Evolutionary conservation across 2,113 vertebrate species (phyloP).

Genomic region (Lycocorax pyrrhopterus): DNA sequence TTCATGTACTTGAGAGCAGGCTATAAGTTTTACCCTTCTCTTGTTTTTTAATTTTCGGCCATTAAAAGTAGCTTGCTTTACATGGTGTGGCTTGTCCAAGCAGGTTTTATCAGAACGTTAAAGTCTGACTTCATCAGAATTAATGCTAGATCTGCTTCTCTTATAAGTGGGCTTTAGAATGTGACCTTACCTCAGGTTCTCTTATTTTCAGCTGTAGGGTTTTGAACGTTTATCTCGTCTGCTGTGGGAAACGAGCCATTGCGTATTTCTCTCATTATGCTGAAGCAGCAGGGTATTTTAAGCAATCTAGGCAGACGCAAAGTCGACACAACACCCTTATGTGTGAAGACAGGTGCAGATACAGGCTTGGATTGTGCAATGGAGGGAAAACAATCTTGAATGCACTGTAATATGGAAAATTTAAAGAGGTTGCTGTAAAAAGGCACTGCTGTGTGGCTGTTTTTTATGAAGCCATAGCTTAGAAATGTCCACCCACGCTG

Average conservation of each 20-base stretch:
- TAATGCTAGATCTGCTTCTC: not conserved
- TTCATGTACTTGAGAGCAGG: not conserved
- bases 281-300: not conserved
- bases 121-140: not conserved
- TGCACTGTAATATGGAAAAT: not conserved
- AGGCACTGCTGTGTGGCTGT: not conserved
- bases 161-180: not conserved
- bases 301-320: not conserved
- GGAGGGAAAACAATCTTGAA: not conserved
- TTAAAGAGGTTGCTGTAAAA: not conserved
- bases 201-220: not conserved
- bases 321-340: not conserved
- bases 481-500: not conserved
- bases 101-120: not conserved
- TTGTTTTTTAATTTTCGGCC: not conserved
- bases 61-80: not conserved
- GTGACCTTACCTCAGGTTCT: not conserved
- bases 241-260: not conserved
- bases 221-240: not conserved
- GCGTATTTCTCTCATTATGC: not conserved
- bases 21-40: accelerated
- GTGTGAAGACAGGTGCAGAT: not conserved
- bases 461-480: not conserved
- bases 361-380: not conserved
- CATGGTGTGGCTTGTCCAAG: not conserved